Evolutionary conservation across 2,797 vertebrate species (phyloP).

Genomic region (Cetoscarus ocellatus): DNA sequence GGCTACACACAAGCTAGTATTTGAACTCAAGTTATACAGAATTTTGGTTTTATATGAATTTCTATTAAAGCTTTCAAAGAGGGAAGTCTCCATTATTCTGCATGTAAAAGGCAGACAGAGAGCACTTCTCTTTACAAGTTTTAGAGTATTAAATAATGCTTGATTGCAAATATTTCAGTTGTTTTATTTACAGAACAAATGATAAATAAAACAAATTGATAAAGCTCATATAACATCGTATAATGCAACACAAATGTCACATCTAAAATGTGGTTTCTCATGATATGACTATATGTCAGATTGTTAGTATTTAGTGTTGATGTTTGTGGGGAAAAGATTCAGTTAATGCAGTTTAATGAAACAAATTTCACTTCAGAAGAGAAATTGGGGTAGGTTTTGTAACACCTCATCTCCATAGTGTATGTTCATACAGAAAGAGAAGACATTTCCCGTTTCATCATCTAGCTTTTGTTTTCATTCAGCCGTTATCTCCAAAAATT

Average conservation of each 20-base stretch:
- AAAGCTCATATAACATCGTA: background rate
- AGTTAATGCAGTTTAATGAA: background rate
- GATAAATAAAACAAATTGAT: no score
- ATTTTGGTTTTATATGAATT: slow-evolving; percentile 1
- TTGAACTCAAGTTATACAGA: background rate
- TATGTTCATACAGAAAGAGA: background rate
- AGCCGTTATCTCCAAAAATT: slow-evolving; percentile 25
- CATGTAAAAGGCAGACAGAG: background rate
- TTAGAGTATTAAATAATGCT: no score
- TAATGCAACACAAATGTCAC: background rate
- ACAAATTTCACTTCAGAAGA: background rate
- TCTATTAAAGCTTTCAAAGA: background rate
- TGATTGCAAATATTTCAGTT: no score
- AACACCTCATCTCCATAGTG: background rate
- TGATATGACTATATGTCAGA: no score
- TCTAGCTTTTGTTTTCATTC: background rate
- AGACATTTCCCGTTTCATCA: slow-evolving; percentile 20
- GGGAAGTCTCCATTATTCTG: background rate
- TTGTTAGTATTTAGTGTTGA: background rate
- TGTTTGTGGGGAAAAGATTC: background rate
- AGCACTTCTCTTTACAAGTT: no score
- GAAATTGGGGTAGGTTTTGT: background rate
- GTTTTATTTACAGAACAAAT: no score
- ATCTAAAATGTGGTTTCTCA: no score
- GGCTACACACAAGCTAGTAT: background rate